Conservation (phyloP, 2,888 invertebrate species). For the Linnaemya tessellans region DNA sequence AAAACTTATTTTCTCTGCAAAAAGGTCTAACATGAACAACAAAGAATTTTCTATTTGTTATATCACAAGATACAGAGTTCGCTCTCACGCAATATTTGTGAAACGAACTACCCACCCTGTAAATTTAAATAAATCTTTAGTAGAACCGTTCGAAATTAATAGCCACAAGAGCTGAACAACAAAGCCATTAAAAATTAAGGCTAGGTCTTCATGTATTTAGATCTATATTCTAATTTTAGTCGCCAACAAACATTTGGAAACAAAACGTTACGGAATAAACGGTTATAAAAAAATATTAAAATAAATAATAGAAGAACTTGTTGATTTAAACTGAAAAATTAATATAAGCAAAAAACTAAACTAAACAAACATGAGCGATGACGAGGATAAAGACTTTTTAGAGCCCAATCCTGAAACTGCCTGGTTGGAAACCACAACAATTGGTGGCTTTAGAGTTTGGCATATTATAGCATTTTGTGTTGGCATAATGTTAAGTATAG, state of each 20-base stretch:
- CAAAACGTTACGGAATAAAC: slow-evolving; percentile 54
- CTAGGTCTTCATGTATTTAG: slow-evolving; percentile 55
- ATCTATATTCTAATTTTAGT: slow-evolving; percentile 66
- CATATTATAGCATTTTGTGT: slow-evolving; percentile 90
- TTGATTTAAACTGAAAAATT: slow-evolving; percentile 34
- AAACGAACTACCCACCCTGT: slow-evolving; percentile 58
- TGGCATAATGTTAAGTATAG: slow-evolving; percentile 86
- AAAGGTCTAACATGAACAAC: slow-evolving; percentile 32
- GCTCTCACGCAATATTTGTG: not conserved
- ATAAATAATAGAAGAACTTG: slow-evolving; percentile 52
- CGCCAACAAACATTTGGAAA: slow-evolving; percentile 59
- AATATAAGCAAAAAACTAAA: slow-evolving; percentile 9
- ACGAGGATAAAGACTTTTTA: slow-evolving; percentile 76
- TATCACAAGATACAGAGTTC: slow-evolving; percentile 34
- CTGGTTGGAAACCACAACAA: slow-evolving; percentile 89
- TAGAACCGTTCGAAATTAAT: slow-evolving; percentile 58
- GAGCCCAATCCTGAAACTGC: slow-evolving; percentile 84
- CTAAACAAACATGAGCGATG: slow-evolving; percentile 73
- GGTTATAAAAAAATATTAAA: slow-evolving; percentile 26
- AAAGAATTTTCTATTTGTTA: slow-evolving; percentile 20
- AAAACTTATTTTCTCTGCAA: slow-evolving; percentile 27
- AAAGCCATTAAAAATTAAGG: slow-evolving; percentile 44
- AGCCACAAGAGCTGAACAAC: slow-evolving; percentile 36
- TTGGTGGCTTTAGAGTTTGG: slow-evolving; percentile 91
- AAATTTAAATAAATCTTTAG: slow-evolving; percentile 68